Evolutionary conservation across 2,797 vertebrate species (phyloP).

Genomic region (Sebastiscus albofasciatus): DNA sequence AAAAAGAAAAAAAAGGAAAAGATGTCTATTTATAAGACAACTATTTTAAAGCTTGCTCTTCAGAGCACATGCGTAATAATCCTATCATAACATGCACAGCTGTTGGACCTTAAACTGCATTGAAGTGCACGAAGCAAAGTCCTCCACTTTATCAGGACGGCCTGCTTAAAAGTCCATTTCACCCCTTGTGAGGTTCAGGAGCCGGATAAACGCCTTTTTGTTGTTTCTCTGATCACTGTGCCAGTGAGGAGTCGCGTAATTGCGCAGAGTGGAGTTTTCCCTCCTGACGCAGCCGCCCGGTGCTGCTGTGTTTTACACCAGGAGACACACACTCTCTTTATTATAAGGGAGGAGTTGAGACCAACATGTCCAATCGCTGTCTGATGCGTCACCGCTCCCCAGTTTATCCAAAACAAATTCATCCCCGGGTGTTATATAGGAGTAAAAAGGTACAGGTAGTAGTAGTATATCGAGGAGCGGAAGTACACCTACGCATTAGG

Average conservation of each 20-base stretch:
- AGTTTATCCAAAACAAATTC: slow-evolving; percentile 92
- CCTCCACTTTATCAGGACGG: slow-evolving; percentile 47
- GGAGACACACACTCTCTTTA: slow-evolving; percentile 90
- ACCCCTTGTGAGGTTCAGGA: slow-evolving; percentile 75
- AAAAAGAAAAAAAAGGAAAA: slow-evolving; percentile 83
- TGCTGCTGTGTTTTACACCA: slow-evolving; percentile 93
- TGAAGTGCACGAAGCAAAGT: slow-evolving; percentile 66
- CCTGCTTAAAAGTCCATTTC: slow-evolving; percentile 79
- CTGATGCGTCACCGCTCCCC: slow-evolving; percentile 90
- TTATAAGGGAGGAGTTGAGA: slow-evolving; percentile 95
- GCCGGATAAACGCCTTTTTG: slow-evolving; percentile 74
- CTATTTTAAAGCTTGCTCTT: slow-evolving; percentile 69
- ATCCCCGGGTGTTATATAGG: slow-evolving; percentile 86
- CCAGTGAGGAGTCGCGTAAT: slow-evolving; percentile 83
- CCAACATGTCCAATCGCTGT: slow-evolving; percentile 92
- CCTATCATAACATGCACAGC: slow-evolving; percentile 65
- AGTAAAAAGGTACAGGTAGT: slow-evolving; percentile 84
- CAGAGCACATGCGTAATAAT: slow-evolving; percentile 73
- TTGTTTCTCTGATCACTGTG: slow-evolving; percentile 78
- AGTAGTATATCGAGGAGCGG: slow-evolving; percentile 72
- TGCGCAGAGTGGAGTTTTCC: slow-evolving; percentile 85
- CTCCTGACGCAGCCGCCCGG: slow-evolving; percentile 86
- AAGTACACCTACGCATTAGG: slow-evolving; percentile 77
- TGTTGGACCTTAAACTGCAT: slow-evolving; percentile 66
- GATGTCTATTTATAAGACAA: slow-evolving; percentile 63